Percentiles rank a stretch among this genome's conserved stretches.
These are phyloP conservation scores for Pristionchus pacificus DNA, from an alignment of 1,140 invertebrate genomes.

Conservation along the genomic window DNA sequence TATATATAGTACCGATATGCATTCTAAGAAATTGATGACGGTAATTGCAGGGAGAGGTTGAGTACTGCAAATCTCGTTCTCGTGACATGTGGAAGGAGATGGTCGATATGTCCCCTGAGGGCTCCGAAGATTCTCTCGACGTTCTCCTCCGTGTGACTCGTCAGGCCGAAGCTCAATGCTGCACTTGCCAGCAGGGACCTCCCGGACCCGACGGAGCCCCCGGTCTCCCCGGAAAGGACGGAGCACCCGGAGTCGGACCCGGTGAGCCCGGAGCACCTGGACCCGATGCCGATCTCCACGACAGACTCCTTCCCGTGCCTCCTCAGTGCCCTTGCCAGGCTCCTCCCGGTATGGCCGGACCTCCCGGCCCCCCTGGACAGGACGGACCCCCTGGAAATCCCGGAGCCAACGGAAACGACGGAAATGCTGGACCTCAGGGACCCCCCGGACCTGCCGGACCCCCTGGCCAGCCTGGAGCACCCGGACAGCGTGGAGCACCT, in stretches of 20 bases:
- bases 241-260: conserved; percentile 46
- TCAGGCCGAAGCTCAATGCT: conserved; percentile 52
- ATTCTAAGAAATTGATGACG: conserved; percentile 13
- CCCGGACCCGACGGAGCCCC: conserved; percentile 50
- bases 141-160: conserved; percentile 44
- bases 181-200: conserved; percentile 56
- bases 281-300: conserved; percentile 56
- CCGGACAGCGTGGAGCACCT: conserved; percentile 48
- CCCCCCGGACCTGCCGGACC: conserved; percentile 41
- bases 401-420: conserved; percentile 51
- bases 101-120: conserved; percentile 49
- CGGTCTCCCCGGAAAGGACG: conserved; percentile 39
- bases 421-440: conserved; percentile 43
- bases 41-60: conserved; percentile 55
- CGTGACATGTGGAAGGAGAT: conserved; percentile 57
- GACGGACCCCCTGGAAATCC: conserved; percentile 52
- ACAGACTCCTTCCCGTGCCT: conserved; percentile 54
- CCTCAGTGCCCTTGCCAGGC: conserved; percentile 56
- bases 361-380: conserved; percentile 43
- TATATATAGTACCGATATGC: too few species aligned
- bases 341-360: conserved; percentile 45
- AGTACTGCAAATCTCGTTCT: conserved; percentile 53
- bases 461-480: conserved; percentile 47
- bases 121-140: conserved; percentile 32
- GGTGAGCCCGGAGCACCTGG: conserved; percentile 50